Base-by-base conservation (phyloP, 1,140 invertebrate species). In the Theocolax elegans region DNA sequence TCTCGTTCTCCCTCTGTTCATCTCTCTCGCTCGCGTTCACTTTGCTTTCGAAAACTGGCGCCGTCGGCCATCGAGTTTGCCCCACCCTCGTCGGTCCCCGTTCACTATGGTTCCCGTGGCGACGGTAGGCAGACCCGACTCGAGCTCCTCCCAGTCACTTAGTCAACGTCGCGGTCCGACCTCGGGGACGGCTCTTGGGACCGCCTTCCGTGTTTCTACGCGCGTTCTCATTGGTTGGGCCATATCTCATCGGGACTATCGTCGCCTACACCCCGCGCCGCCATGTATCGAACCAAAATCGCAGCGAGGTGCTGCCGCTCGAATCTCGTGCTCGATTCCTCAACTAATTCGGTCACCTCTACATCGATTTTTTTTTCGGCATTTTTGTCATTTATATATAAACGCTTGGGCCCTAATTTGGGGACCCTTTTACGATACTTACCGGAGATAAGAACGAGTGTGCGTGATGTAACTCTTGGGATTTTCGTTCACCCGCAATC, bases 221-320 rank as follows among this genome's bases (percentile, higher is more conserved):
- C 74, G 83, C 76, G 80, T 78, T 82, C 82, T 80, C 80, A 85
- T 86, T 86, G 82, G 85, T 80, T 84, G 80, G 85, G 77, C 84
- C 82, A 86, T 86, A 81, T 85, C 79, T 85, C 85, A 85, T 81
- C 80, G 77, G 79, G 79, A 78, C 60, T 60, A 63, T 58, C 68
- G 60, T 49, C 67, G 27, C 21, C 12, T 17, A 7, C 17, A 19
- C 49, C 27, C n/a, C 17, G 0, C 19, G 31, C n/a, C 10, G 23
- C 40, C 54, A 1, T 31, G 35, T 70, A 70, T 70, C 60, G 67
- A 58, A 25, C 60, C 35, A 48, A 70, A 70, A 83, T 83, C 77
- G 72, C 75, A 77, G 83, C 67, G 81, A 85, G 81, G 79, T 85
- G 83, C 83, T 85, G 84, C 83, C 80, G 80, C 77, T 77, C 76